Base-by-base conservation (phyloP, 1,140 invertebrate species). In the Zaprionus africanus region DNA sequence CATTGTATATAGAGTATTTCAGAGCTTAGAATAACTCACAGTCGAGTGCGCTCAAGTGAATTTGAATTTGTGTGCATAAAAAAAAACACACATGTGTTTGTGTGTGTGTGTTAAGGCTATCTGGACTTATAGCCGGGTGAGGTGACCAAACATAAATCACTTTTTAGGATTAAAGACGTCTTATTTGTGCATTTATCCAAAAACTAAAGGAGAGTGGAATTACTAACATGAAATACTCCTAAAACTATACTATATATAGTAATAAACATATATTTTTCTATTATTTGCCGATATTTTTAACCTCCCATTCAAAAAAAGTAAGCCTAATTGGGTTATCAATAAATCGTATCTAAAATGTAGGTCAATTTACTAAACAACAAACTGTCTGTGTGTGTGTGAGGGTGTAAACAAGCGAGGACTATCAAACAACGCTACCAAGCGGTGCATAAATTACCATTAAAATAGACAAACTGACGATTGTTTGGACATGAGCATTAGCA, bases 241-340 rank as follows among this genome's bases (percentile, higher is more conserved):
- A 17, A 43, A 43, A 43, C 41, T 43, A 17, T 43, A n/a, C 5
- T 11, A 43, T 7, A 41, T 13, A 43, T 17, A 11, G n/a, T 17
- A 78, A 76, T 78, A 58, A 76, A 67, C 43, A 26, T 67, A 79
- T 46, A 11, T 9, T 58, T 70, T 70, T 66, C 26, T 65, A 17
- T 60, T 41, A 43, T 62, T 31, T 54, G 53, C 60, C 19, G 11
- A 11, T 17, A 17, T 46, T 38, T 38, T 38, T 38, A 12, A 38
- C 5, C 4, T 38, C 5, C 5, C 1, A 9, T 46, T 17, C 19
- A 22, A 34, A 76, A 22, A 22, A 81, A 79, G 71, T 68, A 70
- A 54, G 62, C 76, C 72, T 79, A 81, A 81, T 81, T 81, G 71
- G 71, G 79, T 81, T 81, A 81, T 81, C 79, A 76, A 81, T 76